phyloP scores from a whole-genome alignment of 1,140 invertebrate species.

The Ceratoteleas bidentatus region DNA sequence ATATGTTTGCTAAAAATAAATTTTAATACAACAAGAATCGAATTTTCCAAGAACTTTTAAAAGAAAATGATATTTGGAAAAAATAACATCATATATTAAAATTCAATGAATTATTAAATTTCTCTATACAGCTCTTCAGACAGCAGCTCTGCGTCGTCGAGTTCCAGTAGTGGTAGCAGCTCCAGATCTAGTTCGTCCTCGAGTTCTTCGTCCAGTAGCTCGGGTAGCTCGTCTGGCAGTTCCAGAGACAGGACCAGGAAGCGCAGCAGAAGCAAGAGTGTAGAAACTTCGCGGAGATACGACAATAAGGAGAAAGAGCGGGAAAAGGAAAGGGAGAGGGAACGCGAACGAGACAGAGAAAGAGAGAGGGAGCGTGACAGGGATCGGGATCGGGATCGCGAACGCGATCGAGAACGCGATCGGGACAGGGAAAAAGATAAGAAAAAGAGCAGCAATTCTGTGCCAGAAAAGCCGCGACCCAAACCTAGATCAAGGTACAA shows the following conservation, averaged over 20 bases:
- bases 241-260: conserved; percentile 80
- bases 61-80: too few relatives aligned
- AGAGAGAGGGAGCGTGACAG: conserved; percentile 76
- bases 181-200: conserved; percentile 88
- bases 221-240: conserved; percentile 84
- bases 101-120: neutral
- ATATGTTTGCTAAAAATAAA: too few relatives aligned
- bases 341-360: conserved; percentile 77
- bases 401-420: conserved; percentile 80
- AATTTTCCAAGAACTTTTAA: too few relatives aligned
- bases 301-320: conserved; percentile 82
- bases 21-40: too few relatives aligned
- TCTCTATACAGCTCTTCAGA: conserved; percentile 85
- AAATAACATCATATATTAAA: neutral
- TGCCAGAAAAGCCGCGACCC: conserved; percentile 83
- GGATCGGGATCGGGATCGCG: conserved; percentile 73
- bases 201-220: conserved; percentile 85
- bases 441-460: conserved; percentile 76
- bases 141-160: conserved; percentile 85
- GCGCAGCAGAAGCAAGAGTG: conserved; percentile 80
- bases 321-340: conserved; percentile 80
- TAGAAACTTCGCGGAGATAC: conserved; percentile 79
- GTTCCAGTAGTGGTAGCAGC: conserved; percentile 82
- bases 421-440: conserved; percentile 61
- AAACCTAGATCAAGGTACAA: conserved; percentile 81